These are phyloP conservation scores for Epistrophella euchroma DNA, from an alignment of 2,888 invertebrate genomes.

Conservation along the genomic window DNA sequence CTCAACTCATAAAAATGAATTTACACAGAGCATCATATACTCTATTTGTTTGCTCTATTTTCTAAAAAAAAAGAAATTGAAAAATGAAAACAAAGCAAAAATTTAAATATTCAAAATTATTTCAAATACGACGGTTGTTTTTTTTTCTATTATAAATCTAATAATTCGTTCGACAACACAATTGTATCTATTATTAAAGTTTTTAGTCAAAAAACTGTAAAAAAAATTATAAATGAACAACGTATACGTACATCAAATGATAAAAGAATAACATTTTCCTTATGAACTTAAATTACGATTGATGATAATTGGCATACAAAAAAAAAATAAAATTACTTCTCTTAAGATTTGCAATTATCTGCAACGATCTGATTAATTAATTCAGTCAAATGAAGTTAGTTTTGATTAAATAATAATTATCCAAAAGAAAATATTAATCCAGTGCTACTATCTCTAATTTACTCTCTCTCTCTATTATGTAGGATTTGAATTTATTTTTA, in stretches of 20 bases:
- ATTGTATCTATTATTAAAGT: no score
- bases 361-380: slow-evolving; percentile 10
- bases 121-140: no score
- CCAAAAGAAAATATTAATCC: slow-evolving; percentile 7
- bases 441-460: slow-evolving; percentile 2
- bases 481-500: slow-evolving; percentile 5
- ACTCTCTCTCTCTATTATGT: background rate
- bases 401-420: background rate
- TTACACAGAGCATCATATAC: background rate
- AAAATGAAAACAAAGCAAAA: no score
- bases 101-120: no score
- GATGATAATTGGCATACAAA: background rate
- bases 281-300: background rate
- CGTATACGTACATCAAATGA: background rate
- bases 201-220: background rate
- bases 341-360: background rate
- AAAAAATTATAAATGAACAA: background rate
- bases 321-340: background rate
- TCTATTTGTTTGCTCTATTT: no score
- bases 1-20: background rate
- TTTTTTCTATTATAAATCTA: no score
- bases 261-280: background rate
- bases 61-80: no score
- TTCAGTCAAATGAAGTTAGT: background rate
- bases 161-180: no score